Conservation (phyloP, 2,113 vertebrate genomes). For the Clupea harengus region DNA sequence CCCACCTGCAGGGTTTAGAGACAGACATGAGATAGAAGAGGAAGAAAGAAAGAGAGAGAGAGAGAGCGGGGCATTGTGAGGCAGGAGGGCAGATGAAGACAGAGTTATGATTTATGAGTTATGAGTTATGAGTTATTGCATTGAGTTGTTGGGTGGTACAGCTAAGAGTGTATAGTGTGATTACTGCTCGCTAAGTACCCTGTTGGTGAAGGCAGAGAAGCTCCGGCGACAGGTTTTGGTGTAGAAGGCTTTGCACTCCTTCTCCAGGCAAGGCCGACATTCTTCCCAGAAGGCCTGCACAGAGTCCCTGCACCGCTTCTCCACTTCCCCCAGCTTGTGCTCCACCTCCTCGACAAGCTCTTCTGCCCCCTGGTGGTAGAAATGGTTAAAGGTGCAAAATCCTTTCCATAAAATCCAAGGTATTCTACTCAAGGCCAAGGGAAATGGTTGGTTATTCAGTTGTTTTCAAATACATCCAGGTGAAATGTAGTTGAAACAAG, state of each 20-base stretch:
- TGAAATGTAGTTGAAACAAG: not conserved
- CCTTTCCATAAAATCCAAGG: not conserved
- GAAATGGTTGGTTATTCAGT: not conserved
- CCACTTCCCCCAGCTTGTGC: slow-evolving; percentile 80
- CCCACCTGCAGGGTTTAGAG: slow-evolving; percentile 67
- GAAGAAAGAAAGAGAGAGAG: not conserved
- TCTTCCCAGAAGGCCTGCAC: slow-evolving; percentile 78
- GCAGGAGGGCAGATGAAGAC: not conserved
- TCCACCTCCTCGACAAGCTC: slow-evolving; percentile 81
- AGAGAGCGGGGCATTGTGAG: not conserved
- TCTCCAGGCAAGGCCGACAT: slow-evolving; percentile 83
- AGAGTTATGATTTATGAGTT: too few relatives aligned
- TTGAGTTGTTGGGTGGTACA: too few relatives aligned
- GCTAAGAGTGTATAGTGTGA: not conserved
- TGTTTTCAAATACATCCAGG: not conserved
- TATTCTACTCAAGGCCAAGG: not conserved
- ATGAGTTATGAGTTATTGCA: too few relatives aligned
- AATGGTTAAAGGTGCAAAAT: not conserved
- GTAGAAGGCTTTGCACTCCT: slow-evolving; percentile 79
- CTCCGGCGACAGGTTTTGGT: slow-evolving; percentile 74
- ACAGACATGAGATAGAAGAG: not conserved
- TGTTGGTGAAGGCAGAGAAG: slow-evolving; percentile 71
- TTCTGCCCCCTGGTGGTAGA: slow-evolving; percentile 73
- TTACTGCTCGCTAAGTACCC: slow-evolving; percentile 61
- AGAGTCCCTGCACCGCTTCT: slow-evolving; percentile 78